Evolutionary conservation across 2,113 vertebrate genomes (phyloP).

Genomic region (Clarias gariepinus): DNA sequence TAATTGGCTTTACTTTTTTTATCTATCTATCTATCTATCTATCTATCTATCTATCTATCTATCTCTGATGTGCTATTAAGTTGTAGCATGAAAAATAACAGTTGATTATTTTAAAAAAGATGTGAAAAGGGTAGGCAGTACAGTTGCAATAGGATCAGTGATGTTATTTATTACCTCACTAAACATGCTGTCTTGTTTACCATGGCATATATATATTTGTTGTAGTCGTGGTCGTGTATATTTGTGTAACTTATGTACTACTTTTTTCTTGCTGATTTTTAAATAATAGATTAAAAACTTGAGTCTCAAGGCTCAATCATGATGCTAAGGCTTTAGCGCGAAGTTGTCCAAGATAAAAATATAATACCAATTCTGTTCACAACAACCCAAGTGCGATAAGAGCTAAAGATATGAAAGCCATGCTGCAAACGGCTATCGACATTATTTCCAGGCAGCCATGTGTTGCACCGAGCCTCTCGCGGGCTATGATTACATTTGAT

Average conservation of each 20-base stretch:
- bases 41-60: too few relatives aligned
- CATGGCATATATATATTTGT: background rate
- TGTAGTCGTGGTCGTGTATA: too few relatives aligned
- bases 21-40: too few relatives aligned
- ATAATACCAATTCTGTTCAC: slow-evolving; percentile 2
- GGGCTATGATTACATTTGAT: background rate
- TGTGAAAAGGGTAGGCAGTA: background rate
- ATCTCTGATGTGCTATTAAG: background rate
- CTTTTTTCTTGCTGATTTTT: background rate
- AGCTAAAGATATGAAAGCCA: background rate
- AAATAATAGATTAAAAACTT: background rate
- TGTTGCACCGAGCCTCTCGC: background rate
- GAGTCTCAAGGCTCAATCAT: background rate
- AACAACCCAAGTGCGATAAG: background rate
- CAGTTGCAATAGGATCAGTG: background rate
- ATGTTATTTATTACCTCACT: background rate
- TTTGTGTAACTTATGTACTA: background rate
- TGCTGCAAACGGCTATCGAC: slow-evolving; percentile 2
- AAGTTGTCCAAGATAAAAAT: background rate
- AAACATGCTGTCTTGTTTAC: background rate
- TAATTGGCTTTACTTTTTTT: background rate
- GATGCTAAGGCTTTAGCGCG: background rate
- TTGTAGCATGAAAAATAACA: background rate
- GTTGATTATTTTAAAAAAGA: too few relatives aligned
- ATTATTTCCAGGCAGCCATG: background rate